These are phyloP conservation scores for Streblospio benedicti DNA, from an alignment of 1,140 invertebrate species.

Conservation along the genomic window DNA sequence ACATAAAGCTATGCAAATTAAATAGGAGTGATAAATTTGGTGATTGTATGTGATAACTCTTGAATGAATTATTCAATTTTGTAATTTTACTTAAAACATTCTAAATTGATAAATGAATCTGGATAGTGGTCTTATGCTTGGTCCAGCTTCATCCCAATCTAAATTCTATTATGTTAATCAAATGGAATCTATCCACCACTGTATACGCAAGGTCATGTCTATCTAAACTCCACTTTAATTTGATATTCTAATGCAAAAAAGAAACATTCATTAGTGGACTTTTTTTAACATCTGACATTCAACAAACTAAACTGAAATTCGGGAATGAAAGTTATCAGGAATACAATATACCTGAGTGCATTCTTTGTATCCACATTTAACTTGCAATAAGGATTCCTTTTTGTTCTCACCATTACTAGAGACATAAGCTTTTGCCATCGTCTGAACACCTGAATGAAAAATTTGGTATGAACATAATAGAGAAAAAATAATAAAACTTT, in stretches of 20 bases:
- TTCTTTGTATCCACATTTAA: slow-evolving; percentile 52
- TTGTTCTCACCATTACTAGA: slow-evolving; percentile 47
- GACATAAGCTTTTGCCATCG: slow-evolving; percentile 51
- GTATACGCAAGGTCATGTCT: neutral
- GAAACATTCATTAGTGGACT: neutral
- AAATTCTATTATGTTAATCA: neutral
- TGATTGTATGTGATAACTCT: too few species aligned
- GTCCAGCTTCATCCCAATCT: too few species aligned
- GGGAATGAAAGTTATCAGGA: neutral
- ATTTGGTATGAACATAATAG: neutral
- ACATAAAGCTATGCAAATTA: too few species aligned
- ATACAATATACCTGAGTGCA: slow-evolving; percentile 45
- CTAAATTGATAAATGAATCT: too few species aligned
- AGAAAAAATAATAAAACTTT: slow-evolving; percentile 12
- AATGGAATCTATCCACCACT: neutral
- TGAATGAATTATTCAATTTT: too few species aligned
- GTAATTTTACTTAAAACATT: too few species aligned
- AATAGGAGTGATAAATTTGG: too few species aligned
- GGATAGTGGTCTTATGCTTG: too few species aligned
- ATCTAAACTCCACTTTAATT: neutral
- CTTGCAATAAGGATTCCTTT: slow-evolving; percentile 49
- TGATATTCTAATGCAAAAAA: neutral
- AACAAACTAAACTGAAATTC: neutral
- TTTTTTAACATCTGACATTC: neutral
- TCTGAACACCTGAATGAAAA: slow-evolving; percentile 41